Evolutionary conservation across 1,140 invertebrate species (phyloP).

Genomic region (Sycophila sp.): DNA sequence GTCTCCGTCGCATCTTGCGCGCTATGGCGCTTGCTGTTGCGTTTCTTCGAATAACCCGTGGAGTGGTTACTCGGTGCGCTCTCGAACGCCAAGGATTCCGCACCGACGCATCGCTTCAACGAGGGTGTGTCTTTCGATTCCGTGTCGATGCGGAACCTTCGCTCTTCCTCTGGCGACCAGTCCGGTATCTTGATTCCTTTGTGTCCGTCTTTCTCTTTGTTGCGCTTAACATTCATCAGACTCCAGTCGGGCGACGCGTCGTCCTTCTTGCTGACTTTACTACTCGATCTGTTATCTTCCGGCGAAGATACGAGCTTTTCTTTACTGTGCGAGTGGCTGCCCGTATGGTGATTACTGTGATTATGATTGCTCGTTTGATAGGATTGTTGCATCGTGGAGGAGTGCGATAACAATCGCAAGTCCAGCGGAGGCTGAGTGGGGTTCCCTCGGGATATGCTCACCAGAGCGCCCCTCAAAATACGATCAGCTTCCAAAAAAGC

Average conservation of each 20-base stretch:
- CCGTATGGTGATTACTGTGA: background rate
- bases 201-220: constrained; percentile 49
- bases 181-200: constrained; percentile 53
- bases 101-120: constrained; percentile 41
- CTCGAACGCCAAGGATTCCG: background rate
- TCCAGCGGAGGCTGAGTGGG: constrained; percentile 70
- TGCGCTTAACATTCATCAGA: constrained; percentile 51
- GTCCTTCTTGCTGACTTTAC: constrained; percentile 43
- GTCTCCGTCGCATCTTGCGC: background rate
- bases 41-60: constrained; percentile 39
- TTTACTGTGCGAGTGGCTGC: constrained; percentile 30
- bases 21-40: constrained; percentile 40
- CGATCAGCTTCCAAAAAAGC: constrained; percentile 82
- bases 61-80: background rate
- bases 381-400: constrained; percentile 46
- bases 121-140: constrained; percentile 49
- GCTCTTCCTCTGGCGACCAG: constrained; percentile 56
- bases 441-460: constrained; percentile 62
- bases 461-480: constrained; percentile 70
- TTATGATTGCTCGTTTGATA: constrained; percentile 14
- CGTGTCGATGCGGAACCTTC: constrained; percentile 54
- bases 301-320: constrained; percentile 29
- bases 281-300: constrained; percentile 40
- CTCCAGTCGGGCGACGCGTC: constrained; percentile 49
- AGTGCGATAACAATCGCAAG: constrained; percentile 65